Conservation (phyloP, 2,888 invertebrate genomes). For the Pachydiplax longipennis region DNA sequence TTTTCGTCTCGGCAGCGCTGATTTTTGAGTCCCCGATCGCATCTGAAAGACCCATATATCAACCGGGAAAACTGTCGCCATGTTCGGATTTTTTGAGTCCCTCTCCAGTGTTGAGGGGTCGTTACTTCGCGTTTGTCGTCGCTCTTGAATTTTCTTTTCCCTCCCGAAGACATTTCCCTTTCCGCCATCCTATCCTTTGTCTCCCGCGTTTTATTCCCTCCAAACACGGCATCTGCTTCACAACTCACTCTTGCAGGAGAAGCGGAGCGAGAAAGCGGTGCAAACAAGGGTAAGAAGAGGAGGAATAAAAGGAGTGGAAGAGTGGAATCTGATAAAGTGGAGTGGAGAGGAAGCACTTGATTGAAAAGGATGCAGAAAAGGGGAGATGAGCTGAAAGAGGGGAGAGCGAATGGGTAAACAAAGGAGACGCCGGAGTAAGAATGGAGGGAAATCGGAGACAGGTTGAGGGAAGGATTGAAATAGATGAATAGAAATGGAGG, state of each 20-base stretch:
- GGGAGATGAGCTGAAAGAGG: background rate
- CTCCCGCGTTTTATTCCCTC: background rate
- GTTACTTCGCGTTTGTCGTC: background rate
- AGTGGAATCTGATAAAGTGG: too few relatives aligned
- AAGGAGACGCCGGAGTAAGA: background rate
- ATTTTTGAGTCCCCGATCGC: too few relatives aligned
- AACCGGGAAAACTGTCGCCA: too few relatives aligned
- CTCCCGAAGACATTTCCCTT: background rate
- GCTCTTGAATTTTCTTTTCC: too few relatives aligned
- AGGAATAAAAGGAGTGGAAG: background rate
- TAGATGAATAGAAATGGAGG: background rate
- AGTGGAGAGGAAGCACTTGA: too few relatives aligned
- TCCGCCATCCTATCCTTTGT: background rate
- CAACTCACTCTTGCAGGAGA: too few relatives aligned
- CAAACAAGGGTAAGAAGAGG: background rate
- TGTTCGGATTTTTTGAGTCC: background rate
- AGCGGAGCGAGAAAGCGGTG: background rate
- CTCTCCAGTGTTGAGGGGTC: background rate
- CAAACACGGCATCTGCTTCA: too few relatives aligned
- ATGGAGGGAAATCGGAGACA: background rate
- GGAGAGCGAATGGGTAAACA: background rate
- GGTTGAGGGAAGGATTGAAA: background rate
- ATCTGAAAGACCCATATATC: too few relatives aligned
- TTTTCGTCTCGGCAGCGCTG: background rate
- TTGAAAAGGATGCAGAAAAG: background rate